Evolutionary conservation across 2,113 vertebrate species (phyloP).

Genomic region (Peromyscus californicus): DNA sequence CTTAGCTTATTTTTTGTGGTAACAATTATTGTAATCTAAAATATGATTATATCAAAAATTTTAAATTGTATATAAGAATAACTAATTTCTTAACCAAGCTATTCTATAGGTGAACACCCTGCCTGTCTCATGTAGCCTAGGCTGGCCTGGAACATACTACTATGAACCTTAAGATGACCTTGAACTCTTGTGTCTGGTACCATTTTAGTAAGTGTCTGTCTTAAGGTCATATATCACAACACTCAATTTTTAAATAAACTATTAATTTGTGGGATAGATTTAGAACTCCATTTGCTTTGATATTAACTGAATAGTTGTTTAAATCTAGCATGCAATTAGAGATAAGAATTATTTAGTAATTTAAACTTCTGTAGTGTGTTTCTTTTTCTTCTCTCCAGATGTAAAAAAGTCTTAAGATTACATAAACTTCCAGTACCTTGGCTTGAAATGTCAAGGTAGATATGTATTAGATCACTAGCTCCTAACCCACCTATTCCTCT

Average conservation of each 20-base stretch:
- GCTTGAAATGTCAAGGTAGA: neutral
- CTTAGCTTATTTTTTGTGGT: neutral
- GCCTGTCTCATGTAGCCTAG: neutral
- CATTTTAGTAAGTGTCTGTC: neutral
- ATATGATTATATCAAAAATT: neutral
- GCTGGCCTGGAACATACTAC: neutral
- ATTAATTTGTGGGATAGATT: neutral
- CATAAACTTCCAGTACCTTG: too few relatives aligned
- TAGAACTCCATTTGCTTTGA: neutral
- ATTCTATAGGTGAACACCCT: neutral
- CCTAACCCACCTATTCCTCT: neutral
- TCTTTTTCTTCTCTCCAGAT: neutral
- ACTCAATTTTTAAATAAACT: neutral
- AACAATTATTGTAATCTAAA: neutral
- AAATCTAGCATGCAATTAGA: neutral
- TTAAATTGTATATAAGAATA: neutral
- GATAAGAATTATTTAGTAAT: neutral
- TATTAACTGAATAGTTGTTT: neutral
- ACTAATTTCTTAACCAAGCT: neutral
- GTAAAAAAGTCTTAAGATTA: neutral
- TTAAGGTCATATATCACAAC: neutral
- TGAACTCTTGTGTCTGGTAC: too few relatives aligned
- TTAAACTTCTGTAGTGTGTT: neutral
- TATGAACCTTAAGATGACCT: neutral
- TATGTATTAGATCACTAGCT: rapidly evolving